A percentile compares a stretch with the other conserved stretches of the same genome.
Evolutionary conservation across 2,888 invertebrate genomes (phyloP).

Genomic region (Andrena flavipes): DNA sequence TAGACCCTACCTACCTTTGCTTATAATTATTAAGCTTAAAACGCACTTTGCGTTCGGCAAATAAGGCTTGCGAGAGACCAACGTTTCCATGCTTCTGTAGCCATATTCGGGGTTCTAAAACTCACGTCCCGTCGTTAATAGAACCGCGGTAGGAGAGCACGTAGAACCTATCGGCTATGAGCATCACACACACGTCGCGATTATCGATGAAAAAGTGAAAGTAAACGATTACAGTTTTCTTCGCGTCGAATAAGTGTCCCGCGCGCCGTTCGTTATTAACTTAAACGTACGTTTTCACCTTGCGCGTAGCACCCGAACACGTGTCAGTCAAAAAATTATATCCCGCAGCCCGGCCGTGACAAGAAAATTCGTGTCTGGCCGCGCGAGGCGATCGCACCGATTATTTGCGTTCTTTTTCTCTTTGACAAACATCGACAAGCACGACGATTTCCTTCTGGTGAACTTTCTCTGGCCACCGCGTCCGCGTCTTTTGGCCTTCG

Average conservation of each 20-base stretch:
- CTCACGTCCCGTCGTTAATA: too few relatives aligned
- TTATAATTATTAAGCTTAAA: background rate
- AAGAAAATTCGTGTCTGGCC: background rate
- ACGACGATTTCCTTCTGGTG: conserved; percentile 16
- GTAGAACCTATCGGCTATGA: background rate
- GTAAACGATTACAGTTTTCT: conserved; percentile 22
- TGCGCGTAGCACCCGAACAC: background rate
- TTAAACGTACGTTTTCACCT: conserved; percentile 36
- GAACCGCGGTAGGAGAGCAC: background rate
- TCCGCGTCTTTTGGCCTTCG: conserved; percentile 61
- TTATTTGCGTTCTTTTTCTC: conserved; percentile 10
- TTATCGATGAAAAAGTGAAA: conserved; percentile 37
- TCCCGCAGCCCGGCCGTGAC: background rate
- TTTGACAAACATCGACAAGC: background rate
- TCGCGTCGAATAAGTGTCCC: conserved; percentile 6
- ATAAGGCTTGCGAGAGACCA: background rate
- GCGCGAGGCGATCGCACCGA: background rate
- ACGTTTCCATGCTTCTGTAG: background rate
- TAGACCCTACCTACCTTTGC: too few relatives aligned
- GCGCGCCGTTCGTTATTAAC: conserved; percentile 11
- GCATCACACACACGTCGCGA: background rate
- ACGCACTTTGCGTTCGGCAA: background rate
- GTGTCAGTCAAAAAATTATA: conserved; percentile 6
- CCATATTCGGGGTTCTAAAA: too few relatives aligned
- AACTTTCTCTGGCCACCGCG: conserved; percentile 71